Conservation (phyloP, 2,888 invertebrate genomes). For the Diarsia brunnea region DNA sequence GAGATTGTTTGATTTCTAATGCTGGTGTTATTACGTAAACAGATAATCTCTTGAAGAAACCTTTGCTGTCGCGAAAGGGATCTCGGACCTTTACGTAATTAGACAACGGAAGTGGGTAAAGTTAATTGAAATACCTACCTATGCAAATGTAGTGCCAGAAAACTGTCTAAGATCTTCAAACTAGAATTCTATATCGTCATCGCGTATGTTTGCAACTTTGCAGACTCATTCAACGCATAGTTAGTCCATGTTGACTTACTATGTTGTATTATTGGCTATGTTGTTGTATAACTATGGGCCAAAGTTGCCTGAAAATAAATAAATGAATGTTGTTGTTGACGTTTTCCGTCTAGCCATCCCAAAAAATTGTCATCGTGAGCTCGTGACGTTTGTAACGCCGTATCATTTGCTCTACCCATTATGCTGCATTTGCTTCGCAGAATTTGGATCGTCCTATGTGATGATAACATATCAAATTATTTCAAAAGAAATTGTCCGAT, state of each 20-base stretch:
- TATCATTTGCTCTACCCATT: background rate
- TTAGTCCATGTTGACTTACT: background rate
- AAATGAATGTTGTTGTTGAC: background rate
- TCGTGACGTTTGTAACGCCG: no score
- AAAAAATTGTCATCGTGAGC: background rate
- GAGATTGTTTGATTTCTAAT: conserved; percentile 65
- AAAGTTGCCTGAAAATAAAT: no score
- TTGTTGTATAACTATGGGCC: no score
- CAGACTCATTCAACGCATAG: background rate
- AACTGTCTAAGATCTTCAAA: background rate
- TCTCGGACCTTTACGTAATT: conserved; percentile 56
- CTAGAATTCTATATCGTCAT: background rate
- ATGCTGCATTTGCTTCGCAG: background rate
- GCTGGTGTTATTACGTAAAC: conserved; percentile 63
- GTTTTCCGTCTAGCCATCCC: background rate
- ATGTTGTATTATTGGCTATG: no score
- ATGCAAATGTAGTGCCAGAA: conserved; percentile 13
- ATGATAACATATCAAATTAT: background rate
- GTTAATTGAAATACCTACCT: conserved; percentile 29
- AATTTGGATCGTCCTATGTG: background rate
- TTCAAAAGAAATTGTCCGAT: background rate
- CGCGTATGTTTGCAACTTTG: background rate
- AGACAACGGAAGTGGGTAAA: conserved; percentile 22
- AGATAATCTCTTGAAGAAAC: conserved; percentile 61
- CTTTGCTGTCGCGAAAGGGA: conserved; percentile 47